Base-by-base conservation (phyloP, 2,113 vertebrate species). In the Melanocharis versteri region DNA sequence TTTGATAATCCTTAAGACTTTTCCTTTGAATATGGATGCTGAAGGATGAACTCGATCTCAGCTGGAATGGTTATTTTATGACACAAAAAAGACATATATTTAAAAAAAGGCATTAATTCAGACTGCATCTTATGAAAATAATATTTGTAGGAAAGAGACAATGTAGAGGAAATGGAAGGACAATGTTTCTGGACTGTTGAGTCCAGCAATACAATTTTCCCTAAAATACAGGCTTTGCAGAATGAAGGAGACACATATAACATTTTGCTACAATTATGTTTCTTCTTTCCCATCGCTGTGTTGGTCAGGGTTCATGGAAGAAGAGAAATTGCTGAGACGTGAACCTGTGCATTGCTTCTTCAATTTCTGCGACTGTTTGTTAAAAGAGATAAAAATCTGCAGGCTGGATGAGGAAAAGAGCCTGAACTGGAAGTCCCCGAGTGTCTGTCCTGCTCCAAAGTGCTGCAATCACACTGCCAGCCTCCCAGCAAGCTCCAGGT, bases 341-440 rank as follows among this genome's bases (percentile, higher is more conserved):
- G 57, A 54, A 57, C 42, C 58, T 12, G 11, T 27, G 37, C 5
- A 1, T 42, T 83, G 40, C 62, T 87, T 84, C 87, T 87, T 57
- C 93, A 60, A 76, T 76, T 89, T 89, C 88, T 80, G 31, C 13
- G 2, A 27, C n/a, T 85, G 56, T 61, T 90, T 81, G 89, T 94
- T 94, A 93, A 84, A 83, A 83, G 44, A 78, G 65, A 92, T 71
- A 71, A 77, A 93, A 91, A 45, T 42, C 94, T 79, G 70, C 51
- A 54, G 60, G 48, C 44, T 84, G 73, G 65, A 83, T 1, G 6
- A 44, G 82, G 48, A 78, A 31, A 96, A 33, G 71, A 11, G 16
- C 44, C 57, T 92, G 77, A 76, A 44, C 11, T 39, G 48, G 15
- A 84, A 78, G 65, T 20, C 12, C 1, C 1, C 7, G 28, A 66